Evolutionary conservation across 2,113 vertebrate genomes (phyloP).

Genomic region (Rhynchomys soricoides): DNA sequence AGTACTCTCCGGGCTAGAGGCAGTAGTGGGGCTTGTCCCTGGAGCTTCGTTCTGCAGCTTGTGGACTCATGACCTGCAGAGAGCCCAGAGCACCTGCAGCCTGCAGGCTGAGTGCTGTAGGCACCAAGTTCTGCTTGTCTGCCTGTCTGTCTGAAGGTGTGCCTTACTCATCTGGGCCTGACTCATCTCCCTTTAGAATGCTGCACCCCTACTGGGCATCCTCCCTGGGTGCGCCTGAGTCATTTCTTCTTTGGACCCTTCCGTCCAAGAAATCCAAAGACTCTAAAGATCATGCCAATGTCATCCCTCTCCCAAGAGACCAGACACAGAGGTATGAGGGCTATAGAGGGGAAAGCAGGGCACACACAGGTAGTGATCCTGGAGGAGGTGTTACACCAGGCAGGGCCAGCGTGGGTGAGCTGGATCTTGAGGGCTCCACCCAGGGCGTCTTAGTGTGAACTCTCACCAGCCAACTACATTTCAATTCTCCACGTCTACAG

Average conservation of each 20-base stretch:
- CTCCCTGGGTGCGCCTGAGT: slow-evolving; percentile 42
- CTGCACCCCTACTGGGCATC: background rate
- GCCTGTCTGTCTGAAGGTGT: background rate
- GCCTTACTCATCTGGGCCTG: slow-evolving; percentile 55
- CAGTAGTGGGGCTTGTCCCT: background rate
- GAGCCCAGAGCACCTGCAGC: rapidly evolving
- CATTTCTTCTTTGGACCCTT: background rate
- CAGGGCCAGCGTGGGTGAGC: background rate
- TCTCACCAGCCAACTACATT: background rate
- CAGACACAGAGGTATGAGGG: background rate
- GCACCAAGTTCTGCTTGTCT: background rate
- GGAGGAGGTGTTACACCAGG: background rate
- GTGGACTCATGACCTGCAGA: background rate
- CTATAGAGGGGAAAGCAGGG: background rate
- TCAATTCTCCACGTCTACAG: no score
- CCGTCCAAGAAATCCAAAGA: background rate
- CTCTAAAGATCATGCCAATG: rapidly evolving
- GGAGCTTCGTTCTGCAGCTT: background rate
- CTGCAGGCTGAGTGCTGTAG: background rate
- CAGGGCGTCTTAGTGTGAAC: no score
- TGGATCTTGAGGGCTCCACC: no score
- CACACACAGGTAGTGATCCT: background rate
- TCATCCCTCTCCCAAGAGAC: background rate
- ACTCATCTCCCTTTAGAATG: slow-evolving; percentile 56
- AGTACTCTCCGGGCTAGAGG: background rate